A percentile compares a stretch with the other conserved stretches of the same genome.
phyloP scores from a whole-genome alignment of 2,113 vertebrate species.

The Ariopsis seemanni region DNA sequence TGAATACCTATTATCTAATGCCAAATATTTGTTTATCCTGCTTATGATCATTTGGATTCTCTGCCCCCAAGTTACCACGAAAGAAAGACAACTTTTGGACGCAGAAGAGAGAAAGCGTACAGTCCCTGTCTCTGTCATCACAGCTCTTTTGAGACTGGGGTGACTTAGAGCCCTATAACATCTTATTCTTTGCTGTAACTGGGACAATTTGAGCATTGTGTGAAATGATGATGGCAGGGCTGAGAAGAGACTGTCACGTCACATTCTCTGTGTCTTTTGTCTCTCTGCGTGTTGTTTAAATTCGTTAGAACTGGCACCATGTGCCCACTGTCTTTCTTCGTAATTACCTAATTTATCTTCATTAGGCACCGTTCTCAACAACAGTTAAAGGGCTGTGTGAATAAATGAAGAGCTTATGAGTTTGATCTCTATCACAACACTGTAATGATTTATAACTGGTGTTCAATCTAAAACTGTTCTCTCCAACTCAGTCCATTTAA shows the following conservation, averaged over 20 bases:
- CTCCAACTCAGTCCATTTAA: conserved; percentile 40
- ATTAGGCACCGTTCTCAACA: conserved; percentile 13
- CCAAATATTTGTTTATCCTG: conserved; percentile 38
- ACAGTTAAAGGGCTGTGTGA: conserved; percentile 27
- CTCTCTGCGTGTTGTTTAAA: conserved; percentile 34
- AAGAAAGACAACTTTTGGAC: conserved; percentile 16
- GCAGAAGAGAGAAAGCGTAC: conserved; percentile 21
- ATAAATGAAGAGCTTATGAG: conserved; percentile 23
- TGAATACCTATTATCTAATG: conserved; percentile 38
- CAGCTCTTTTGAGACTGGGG: background rate
- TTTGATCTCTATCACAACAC: conserved; percentile 37
- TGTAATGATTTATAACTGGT: conserved; percentile 47
- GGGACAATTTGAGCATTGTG: conserved; percentile 54
- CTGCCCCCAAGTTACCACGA: conserved; percentile 24
- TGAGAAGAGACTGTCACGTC: conserved; percentile 36
- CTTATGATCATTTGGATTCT: conserved; percentile 25
- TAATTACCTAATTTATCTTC: conserved; percentile 32
- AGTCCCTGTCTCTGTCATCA: conserved; percentile 29
- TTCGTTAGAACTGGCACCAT: conserved; percentile 19
- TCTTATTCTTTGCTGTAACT: conserved; percentile 36
- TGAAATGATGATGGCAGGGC: conserved; percentile 38
- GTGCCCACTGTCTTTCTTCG: conserved; percentile 1
- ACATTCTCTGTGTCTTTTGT: conserved; percentile 11
- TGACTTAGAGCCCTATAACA: conserved; percentile 33
- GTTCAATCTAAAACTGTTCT: conserved; percentile 38